A percentile compares a stretch with the other conserved stretches of the same genome.
Conservation (phyloP, 2,888 invertebrate species). For the Drosophila hamatofila region DNA sequence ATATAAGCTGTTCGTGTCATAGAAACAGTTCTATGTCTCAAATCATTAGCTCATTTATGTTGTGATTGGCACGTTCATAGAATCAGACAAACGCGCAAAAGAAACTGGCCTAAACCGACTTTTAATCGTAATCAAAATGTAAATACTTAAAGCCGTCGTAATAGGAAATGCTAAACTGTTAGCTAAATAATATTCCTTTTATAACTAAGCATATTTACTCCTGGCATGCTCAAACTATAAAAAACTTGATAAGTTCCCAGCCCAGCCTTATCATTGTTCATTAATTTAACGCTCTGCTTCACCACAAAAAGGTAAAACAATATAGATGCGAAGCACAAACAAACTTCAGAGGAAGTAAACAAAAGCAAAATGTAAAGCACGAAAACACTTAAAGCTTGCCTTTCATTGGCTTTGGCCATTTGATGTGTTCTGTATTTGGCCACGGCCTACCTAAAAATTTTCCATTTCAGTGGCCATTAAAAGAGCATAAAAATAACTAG, state of each 20-base stretch:
- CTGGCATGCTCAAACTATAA: background rate
- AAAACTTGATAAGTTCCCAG: background rate
- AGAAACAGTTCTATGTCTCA: too few relatives aligned
- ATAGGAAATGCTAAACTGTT: background rate
- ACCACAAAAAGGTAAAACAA: constrained; percentile 16
- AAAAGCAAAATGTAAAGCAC: background rate
- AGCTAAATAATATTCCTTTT: background rate
- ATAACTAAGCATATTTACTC: background rate
- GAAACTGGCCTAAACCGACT: background rate
- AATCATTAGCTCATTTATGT: background rate
- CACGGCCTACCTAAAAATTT: constrained; percentile 26
- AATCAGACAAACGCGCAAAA: background rate
- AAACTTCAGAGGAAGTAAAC: constrained; percentile 18
- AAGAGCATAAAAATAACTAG: constrained; percentile 47
- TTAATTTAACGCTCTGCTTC: constrained; percentile 21
- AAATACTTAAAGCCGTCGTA: background rate
- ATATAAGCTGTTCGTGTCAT: background rate
- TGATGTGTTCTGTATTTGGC: constrained; percentile 18
- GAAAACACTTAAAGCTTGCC: constrained; percentile 34
- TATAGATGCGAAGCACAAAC: constrained; percentile 21
- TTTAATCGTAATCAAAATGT: background rate
- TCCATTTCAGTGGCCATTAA: constrained; percentile 54
- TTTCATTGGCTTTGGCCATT: constrained; percentile 29
- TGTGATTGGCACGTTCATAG: background rate
- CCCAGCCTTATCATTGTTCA: constrained; percentile 6